Evolutionary conservation across 2,113 vertebrate species (phyloP).

Genomic region (Todiramphus saurophagus): DNA sequence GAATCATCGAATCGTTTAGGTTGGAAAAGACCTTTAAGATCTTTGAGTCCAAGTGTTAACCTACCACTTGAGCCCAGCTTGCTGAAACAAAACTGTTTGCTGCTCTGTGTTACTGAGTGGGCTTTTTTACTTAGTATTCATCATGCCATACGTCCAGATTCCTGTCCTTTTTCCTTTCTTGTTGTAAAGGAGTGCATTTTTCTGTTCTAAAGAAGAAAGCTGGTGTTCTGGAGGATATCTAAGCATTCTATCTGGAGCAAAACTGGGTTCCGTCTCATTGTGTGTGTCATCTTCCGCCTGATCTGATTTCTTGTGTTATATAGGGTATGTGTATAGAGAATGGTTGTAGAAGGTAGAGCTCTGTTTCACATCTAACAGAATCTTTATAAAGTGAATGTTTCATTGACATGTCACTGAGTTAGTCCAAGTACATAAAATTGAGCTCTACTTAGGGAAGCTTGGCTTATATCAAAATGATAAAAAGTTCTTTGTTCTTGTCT

Average conservation of each 20-base stretch:
- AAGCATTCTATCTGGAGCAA: not conserved
- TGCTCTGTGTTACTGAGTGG: not conserved
- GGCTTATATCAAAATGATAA: not conserved
- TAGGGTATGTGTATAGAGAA: not conserved
- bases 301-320: not conserved
- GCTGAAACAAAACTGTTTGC: not conserved
- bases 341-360: not conserved
- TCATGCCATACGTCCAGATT: not conserved
- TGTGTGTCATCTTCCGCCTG: not conserved
- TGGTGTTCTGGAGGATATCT: not conserved
- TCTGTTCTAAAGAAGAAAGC: not conserved
- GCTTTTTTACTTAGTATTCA: not conserved
- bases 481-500: not conserved
- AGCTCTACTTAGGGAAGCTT: not conserved
- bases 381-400: not conserved
- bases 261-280: not conserved
- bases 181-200: not conserved
- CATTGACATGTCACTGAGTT: not conserved
- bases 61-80: not conserved
- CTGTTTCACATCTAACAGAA: not conserved
- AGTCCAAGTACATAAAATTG: not conserved
- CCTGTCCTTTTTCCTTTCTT: not conserved
- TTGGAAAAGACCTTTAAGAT: not conserved
- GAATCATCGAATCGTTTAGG: not conserved
- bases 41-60: not conserved